Base-by-base conservation (phyloP, 2,797 vertebrate genomes). In the Prunella strophiata region DNA sequence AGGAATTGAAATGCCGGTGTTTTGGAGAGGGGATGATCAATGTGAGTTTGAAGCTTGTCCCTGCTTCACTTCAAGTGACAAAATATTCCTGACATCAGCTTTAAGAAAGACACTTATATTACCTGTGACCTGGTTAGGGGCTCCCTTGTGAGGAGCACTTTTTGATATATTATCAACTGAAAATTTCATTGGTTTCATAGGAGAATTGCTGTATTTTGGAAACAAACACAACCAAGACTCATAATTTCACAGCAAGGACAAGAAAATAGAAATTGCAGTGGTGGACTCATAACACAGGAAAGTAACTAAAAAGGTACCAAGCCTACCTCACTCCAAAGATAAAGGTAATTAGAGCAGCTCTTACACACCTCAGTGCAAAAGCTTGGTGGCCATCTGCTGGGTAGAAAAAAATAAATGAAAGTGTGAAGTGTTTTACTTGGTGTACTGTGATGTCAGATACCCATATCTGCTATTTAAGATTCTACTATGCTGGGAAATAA, bases 1-100 rank as follows among this genome's bases (percentile, higher is more conserved):
- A 61, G 55, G 81, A 82, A 93, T 81, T 76, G 88, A 94, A 96
- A 93, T 73, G 61, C 80, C 84, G 8, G 52, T 86, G 50, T 77
- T 81, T 84, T 89, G 85, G 86, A 85, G 47, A 27, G 27, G 10
- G 19, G 34, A 70, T 90, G 90, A 66, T 95, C 92, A 92, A 23
- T 65, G 76, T 43, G 91, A 79, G 81, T 91, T 66, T n/a, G 84
- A 74, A 55, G 14, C 77, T 36, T 88, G 62, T 82, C 47, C 86
- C 85, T 67, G 40, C 87, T 83, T 94, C 54, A 43, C 87, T 93
- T 93, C 55, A 8, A 65, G 47, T 61, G 73, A 92, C 67, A 78
- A 57, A 85, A 73, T 77, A 29, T 52, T 74, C 50, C 70, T 89
- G 63, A 48, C 59, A 78, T 43, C 43, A 81, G 43, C 63, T 11